A percentile compares a stretch with the other conserved stretches of the same genome.
These are phyloP conservation scores for Meteorus sp. DNA, from an alignment of 1,140 invertebrate species.

Conservation along the genomic window DNA sequence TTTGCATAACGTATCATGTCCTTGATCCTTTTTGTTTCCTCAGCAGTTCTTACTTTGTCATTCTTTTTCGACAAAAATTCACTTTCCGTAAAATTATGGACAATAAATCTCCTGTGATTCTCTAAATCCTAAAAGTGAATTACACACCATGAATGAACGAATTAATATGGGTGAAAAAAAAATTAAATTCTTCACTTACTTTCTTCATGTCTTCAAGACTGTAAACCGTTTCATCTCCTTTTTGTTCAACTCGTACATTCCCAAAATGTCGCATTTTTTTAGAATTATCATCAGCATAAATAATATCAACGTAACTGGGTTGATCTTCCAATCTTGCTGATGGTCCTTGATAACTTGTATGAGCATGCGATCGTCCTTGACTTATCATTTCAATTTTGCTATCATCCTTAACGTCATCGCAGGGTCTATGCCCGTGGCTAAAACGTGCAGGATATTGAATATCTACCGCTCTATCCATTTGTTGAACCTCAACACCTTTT, in stretches of 20 bases:
- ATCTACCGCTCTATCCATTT: background rate
- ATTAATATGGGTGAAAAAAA: background rate
- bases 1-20: constrained; percentile 51
- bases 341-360: background rate
- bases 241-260: constrained; percentile 38
- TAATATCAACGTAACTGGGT: constrained; percentile 48
- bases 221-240: constrained; percentile 36
- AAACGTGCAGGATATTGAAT: background rate
- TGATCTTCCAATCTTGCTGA: constrained; percentile 32
- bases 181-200: constrained; percentile 25
- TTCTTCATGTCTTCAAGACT: constrained; percentile 42
- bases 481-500: background rate
- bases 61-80: constrained; percentile 49
- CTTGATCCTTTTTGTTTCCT: constrained; percentile 42
- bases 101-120: constrained; percentile 42
- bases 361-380: background rate
- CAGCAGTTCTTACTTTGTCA: constrained; percentile 39
- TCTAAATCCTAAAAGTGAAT: constrained; percentile 42
- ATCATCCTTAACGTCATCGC: no score
- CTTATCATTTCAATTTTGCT: background rate
- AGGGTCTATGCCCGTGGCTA: no score
- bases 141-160: constrained; percentile 9
- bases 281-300: constrained; percentile 42
- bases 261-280: constrained; percentile 39
- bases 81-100: constrained; percentile 52